Conservation (phyloP, 1,140 invertebrate genomes). For the Anoplolepis gracilipes region DNA sequence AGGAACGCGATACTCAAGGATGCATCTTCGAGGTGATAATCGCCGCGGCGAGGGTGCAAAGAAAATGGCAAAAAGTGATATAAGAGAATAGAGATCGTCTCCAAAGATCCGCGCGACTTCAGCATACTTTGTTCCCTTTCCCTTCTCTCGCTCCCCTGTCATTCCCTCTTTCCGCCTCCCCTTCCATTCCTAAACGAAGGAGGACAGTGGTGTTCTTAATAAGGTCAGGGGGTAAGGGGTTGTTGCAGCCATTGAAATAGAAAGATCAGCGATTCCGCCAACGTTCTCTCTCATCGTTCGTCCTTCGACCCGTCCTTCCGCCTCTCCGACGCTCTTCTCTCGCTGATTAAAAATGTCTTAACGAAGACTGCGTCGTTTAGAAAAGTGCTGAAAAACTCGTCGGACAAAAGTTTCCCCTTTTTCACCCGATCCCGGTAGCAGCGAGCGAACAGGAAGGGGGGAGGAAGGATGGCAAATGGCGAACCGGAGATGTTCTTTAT, state of each 20-base stretch:
- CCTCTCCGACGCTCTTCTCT: slow-evolving; percentile 21
- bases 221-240: slow-evolving; percentile 42
- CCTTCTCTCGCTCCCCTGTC: too few relatives aligned
- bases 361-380: slow-evolving; percentile 72
- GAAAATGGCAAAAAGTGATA: slow-evolving; percentile 26
- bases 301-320: slow-evolving; percentile 41
- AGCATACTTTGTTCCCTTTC: slow-evolving; percentile 19
- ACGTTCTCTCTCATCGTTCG: not conserved
- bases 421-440: slow-evolving; percentile 29
- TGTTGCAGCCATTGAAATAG: slow-evolving; percentile 62
- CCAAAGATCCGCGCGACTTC: slow-evolving; percentile 34
- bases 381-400: slow-evolving; percentile 75
- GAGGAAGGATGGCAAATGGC: slow-evolving; percentile 28
- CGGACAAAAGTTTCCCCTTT: slow-evolving; percentile 65
- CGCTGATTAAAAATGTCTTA: slow-evolving; percentile 79
- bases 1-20: slow-evolving; percentile 27
- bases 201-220: slow-evolving; percentile 51
- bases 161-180: not conserved
- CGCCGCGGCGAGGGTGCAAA: slow-evolving; percentile 23
- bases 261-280: slow-evolving; percentile 70
- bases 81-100: slow-evolving; percentile 15
- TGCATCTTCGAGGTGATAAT: slow-evolving; percentile 58
- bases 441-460: not conserved
- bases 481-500: slow-evolving; percentile 49
- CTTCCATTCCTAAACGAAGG: slow-evolving; percentile 21